phyloP scores from a whole-genome alignment of 2,113 vertebrate species.

The Tiliqua scincoides region DNA sequence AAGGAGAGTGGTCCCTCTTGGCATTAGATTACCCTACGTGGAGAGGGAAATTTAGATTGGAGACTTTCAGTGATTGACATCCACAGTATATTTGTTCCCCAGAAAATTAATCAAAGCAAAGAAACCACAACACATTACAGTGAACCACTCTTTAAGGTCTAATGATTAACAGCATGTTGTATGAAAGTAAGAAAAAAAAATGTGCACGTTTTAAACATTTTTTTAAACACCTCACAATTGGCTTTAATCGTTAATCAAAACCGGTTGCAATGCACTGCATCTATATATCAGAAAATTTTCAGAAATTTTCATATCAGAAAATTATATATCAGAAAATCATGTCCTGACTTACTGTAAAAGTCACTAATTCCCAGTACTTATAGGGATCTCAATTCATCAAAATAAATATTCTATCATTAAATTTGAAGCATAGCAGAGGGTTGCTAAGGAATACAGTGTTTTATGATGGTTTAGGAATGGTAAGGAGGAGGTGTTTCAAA shows the following conservation, averaged over 20 bases:
- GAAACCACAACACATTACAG: not conserved
- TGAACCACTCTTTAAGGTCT: not conserved
- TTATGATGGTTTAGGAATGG: conserved; percentile 26
- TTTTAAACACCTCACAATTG: not conserved
- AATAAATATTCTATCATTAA: conserved; percentile 5
- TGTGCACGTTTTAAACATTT: not conserved
- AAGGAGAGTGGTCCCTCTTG: too few relatives aligned
- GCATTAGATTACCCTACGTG: too few relatives aligned
- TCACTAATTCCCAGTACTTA: not conserved
- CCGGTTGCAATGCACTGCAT: not conserved
- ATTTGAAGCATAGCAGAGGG: not conserved
- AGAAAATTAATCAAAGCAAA: not conserved
- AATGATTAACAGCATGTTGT: not conserved
- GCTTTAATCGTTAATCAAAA: not conserved
- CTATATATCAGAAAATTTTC: not conserved
- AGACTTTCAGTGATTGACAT: not conserved
- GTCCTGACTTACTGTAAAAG: not conserved
- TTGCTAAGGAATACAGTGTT: conserved; percentile 11
- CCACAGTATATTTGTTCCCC: not conserved
- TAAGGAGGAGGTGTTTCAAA: conserved; percentile 25
- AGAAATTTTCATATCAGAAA: not conserved
- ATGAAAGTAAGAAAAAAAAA: not conserved
- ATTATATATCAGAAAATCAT: not conserved
- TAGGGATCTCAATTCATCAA: not conserved
- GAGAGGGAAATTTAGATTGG: too few relatives aligned